phyloP scores from a whole-genome alignment of 2,113 vertebrate genomes.

The Okapia johnstoni region DNA sequence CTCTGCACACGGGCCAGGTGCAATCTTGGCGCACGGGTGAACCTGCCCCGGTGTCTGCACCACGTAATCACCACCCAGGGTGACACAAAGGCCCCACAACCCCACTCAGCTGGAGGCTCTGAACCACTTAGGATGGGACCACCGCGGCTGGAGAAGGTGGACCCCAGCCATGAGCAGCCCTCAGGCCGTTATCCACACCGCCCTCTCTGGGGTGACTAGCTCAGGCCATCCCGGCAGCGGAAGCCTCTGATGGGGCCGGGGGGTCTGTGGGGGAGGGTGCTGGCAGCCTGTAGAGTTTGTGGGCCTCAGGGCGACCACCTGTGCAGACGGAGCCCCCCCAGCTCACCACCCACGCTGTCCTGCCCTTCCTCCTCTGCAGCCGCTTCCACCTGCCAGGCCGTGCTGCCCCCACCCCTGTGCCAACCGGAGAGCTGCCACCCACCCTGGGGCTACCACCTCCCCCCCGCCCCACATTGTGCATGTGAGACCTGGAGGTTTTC shows the following conservation, averaged over 20 bases:
- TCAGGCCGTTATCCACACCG: neutral
- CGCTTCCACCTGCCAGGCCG: neutral
- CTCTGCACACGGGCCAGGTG: neutral
- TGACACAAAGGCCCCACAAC: neutral
- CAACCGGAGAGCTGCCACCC: too few species aligned
- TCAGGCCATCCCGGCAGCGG: neutral
- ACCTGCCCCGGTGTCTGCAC: fast-evolving
- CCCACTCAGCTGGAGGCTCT: neutral
- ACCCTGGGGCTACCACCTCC: neutral
- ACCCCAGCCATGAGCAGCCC: neutral
- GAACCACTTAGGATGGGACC: neutral
- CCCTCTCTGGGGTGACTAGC: neutral
- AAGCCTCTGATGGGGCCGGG: neutral
- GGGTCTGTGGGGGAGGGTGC: neutral
- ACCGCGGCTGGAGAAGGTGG: neutral
- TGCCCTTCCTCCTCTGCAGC: neutral
- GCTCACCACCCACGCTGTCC: conserved; percentile 1
- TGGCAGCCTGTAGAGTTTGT: conserved; percentile 16
- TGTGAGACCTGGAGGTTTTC: conserved; percentile 25
- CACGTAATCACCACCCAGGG: neutral
- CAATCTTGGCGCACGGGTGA: neutral
- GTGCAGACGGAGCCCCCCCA: neutral
- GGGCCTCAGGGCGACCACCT: conserved; percentile 70
- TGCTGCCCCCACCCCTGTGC: neutral
- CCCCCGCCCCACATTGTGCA: neutral